phyloP scores from a whole-genome alignment of 1,140 invertebrate species.

The Drosophila guanche region DNA sequence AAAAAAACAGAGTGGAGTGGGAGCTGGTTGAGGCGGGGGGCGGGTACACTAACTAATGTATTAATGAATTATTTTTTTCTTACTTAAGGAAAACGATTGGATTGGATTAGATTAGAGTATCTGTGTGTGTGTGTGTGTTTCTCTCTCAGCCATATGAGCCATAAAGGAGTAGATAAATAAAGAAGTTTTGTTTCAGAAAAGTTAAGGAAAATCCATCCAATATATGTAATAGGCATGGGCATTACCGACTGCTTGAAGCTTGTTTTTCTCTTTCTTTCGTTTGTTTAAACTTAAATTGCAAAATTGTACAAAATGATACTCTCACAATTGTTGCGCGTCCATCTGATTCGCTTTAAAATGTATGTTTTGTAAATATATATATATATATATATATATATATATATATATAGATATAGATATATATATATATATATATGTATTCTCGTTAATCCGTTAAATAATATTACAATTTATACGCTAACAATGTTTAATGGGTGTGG shows the following conservation, averaged over 20 bases:
- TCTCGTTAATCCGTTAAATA: slow-evolving; percentile 64
- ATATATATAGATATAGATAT: slow-evolving; percentile 36
- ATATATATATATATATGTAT: slow-evolving; percentile 46
- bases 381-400: slow-evolving; percentile 12
- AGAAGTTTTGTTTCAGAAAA: slow-evolving; percentile 3
- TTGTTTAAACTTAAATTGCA: slow-evolving; percentile 68
- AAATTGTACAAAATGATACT: slow-evolving; percentile 78
- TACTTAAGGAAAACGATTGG: too few relatives aligned
- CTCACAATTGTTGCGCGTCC: slow-evolving; percentile 55
- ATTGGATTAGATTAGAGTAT: neutral
- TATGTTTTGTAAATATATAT: slow-evolving; percentile 13
- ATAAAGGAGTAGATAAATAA: slow-evolving; percentile 26
- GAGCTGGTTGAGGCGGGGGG: neutral
- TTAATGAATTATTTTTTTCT: neutral
- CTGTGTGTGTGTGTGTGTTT: neutral
- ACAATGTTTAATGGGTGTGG: slow-evolving; percentile 63
- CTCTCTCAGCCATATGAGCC: neutral
- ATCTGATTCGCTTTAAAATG: slow-evolving; percentile 7
- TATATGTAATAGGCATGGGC: slow-evolving; percentile 27
- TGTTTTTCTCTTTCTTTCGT: slow-evolving; percentile 19
- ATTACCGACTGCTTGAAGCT: slow-evolving; percentile 54
- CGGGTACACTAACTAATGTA: neutral
- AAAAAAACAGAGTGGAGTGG: neutral
- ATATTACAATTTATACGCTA: slow-evolving; percentile 76
- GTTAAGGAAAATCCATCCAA: slow-evolving; percentile 29